These are phyloP conservation scores for Biston stratarius DNA, from an alignment of 2,888 invertebrate genomes.

Conservation along the genomic window DNA sequence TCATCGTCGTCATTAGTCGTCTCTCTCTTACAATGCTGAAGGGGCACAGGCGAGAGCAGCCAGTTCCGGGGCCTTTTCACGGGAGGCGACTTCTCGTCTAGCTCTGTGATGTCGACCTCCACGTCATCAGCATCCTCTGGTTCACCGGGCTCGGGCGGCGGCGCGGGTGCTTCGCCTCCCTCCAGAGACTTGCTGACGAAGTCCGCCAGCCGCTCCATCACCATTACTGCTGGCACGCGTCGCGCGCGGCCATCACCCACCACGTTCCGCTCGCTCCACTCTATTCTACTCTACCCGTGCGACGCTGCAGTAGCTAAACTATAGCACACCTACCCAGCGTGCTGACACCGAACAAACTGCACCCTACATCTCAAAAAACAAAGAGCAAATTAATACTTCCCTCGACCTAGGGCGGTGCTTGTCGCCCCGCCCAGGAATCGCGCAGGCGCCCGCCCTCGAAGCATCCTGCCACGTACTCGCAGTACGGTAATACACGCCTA, in stretches of 20 bases:
- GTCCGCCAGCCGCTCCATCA: constrained; percentile 96
- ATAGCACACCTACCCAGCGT: constrained; percentile 53
- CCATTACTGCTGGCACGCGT: constrained; percentile 80
- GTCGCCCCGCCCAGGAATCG: constrained; percentile 71
- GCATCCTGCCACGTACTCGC: constrained; percentile 48
- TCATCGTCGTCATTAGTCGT: constrained; percentile 71
- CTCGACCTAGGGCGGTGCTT: constrained; percentile 59
- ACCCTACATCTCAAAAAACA: constrained; percentile 32
- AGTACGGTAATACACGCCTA: constrained; percentile 80
- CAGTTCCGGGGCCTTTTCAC: constrained; percentile 78
- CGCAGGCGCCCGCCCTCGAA: constrained; percentile 76
- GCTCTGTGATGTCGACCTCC: constrained; percentile 81
- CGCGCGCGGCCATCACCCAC: constrained; percentile 75
- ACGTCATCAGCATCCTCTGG: constrained; percentile 72
- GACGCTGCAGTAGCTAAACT: constrained; percentile 61
- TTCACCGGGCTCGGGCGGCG: constrained; percentile 81
- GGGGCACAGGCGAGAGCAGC: constrained; percentile 78
- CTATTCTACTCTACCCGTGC: constrained; percentile 43
- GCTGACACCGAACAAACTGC: constrained; percentile 17
- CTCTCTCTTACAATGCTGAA: constrained; percentile 73
- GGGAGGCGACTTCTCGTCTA: constrained; percentile 76
- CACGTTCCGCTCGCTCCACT: constrained; percentile 73
- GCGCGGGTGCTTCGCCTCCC: constrained; percentile 83
- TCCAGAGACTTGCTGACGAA: constrained; percentile 96
- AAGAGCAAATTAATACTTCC: constrained; percentile 31